These are phyloP conservation scores for Spizaetus ornatus DNA, from an alignment of 2,113 vertebrate genomes.

Conservation along the genomic window DNA sequence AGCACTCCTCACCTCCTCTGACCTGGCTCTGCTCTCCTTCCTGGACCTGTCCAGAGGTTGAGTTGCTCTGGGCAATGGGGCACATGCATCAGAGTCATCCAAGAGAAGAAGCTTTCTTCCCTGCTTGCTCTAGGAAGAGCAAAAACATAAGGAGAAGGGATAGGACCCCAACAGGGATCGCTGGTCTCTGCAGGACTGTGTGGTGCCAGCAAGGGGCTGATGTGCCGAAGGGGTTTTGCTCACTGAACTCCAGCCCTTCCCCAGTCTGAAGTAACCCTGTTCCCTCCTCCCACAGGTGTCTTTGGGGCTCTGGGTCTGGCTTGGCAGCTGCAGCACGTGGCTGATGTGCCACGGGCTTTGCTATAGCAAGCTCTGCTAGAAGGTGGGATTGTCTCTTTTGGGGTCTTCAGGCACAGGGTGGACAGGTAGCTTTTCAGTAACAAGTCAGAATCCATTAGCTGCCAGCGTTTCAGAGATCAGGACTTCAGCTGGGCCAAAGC, in stretches of 20 bases:
- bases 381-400: neutral
- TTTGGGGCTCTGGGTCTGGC: neutral
- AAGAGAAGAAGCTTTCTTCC: neutral
- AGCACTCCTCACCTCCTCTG: too few relatives aligned
- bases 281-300: neutral
- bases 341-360: neutral
- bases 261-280: neutral
- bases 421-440: neutral
- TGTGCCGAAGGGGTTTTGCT: neutral
- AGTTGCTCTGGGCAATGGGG: neutral
- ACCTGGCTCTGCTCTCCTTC: neutral
- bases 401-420: neutral
- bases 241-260: neutral
- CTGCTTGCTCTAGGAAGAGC: neutral
- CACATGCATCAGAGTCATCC: neutral
- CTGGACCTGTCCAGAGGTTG: neutral
- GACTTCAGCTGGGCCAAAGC: neutral
- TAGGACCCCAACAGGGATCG: neutral
- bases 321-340: neutral
- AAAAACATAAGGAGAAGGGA: neutral
- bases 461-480: neutral
- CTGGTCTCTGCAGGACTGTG: neutral
- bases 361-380: neutral
- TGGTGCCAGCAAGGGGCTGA: neutral
- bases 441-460: neutral